Base-by-base conservation (phyloP, 2,113 vertebrate species). In the Furnarius figulus region DNA sequence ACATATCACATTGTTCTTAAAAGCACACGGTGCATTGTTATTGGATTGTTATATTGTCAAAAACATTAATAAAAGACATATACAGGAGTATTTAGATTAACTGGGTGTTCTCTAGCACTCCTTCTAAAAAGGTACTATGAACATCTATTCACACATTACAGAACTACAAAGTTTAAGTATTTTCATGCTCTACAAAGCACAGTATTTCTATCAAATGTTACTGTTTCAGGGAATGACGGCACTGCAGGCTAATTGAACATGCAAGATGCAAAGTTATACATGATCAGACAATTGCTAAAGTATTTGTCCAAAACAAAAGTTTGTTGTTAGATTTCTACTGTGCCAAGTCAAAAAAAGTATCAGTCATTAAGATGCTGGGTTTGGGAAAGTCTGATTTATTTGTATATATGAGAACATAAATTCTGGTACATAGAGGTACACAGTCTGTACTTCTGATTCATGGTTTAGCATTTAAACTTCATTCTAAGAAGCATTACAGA, bases 1-100 rank as follows among this genome's bases (percentile, higher is more conserved):
- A 37, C 0, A 0, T 4, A 52, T 10, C 2, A 25, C 13, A 4
- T 6, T 31, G 27, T 2, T 87, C 42, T 76, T 53, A 37, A 66
- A 77, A 59, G 37, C 23, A 67, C 0, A 0, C 23, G 14, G 4
- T 44, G 17, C 24, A 15, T 4, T 37, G 6, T 33, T 40, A 58
- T 3, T 44, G 27, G 30, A 40, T 33, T 53, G 27, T 42, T 53
- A 55, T 3, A 10, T 33, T 59, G 50, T 33, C 9, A 72, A 61
- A 76, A 63, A 50, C 8, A 31, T 33, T 37, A 39, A 59, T 30
- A 24, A 55, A 86, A 74, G 25, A 35, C 50, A 80, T 4, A 17
- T 14, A 82, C 7, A 37, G 40, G 55, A 82, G 39, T 35, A 56
- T 35, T 47, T 70, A 42, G 35, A 55, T 74, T n/a, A 53, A 16